These are phyloP conservation scores for Lagorchestes hirsutus DNA, from an alignment of 2,797 vertebrate genomes.

Conservation along the genomic window DNA sequence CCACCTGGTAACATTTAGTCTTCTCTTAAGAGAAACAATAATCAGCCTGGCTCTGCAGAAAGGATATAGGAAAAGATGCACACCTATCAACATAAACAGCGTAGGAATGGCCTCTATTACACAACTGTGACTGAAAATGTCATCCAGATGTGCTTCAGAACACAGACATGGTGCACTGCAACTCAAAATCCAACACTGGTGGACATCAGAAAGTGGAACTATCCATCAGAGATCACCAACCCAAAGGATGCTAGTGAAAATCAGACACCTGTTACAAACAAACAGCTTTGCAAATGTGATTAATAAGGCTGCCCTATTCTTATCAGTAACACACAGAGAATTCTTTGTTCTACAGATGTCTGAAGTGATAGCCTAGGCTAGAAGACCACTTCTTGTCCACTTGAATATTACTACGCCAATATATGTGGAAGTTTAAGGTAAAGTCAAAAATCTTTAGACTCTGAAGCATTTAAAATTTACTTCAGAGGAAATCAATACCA, in stretches of 20 bases:
- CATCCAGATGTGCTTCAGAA: neutral
- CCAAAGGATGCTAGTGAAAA: slow-evolving; percentile 15
- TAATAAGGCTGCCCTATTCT: neutral
- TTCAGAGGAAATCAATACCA: slow-evolving; percentile 27
- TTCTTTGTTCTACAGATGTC: neutral
- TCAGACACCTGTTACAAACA: neutral
- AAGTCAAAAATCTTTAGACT: slow-evolving; percentile 22
- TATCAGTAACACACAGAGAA: neutral
- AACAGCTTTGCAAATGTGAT: neutral
- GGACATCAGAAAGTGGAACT: neutral
- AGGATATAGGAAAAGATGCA: neutral
- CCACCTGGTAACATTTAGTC: neutral
- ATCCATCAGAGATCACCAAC: neutral
- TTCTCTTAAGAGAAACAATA: slow-evolving; percentile 29
- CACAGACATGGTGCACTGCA: slow-evolving; percentile 32
- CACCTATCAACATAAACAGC: neutral
- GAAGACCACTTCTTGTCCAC: neutral
- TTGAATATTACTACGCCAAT: neutral
- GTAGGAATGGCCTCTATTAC: slow-evolving; percentile 2
- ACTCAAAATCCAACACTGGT: neutral
- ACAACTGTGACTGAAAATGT: neutral
- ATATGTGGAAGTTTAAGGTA: slow-evolving; percentile 1
- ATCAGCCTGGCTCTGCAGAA: neutral
- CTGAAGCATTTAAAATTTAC: slow-evolving; percentile 31
- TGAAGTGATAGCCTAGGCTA: slow-evolving; percentile 4